These are phyloP conservation scores for Tanytarsus gracilentus DNA, from an alignment of 2,888 invertebrate species.

Conservation along the genomic window DNA sequence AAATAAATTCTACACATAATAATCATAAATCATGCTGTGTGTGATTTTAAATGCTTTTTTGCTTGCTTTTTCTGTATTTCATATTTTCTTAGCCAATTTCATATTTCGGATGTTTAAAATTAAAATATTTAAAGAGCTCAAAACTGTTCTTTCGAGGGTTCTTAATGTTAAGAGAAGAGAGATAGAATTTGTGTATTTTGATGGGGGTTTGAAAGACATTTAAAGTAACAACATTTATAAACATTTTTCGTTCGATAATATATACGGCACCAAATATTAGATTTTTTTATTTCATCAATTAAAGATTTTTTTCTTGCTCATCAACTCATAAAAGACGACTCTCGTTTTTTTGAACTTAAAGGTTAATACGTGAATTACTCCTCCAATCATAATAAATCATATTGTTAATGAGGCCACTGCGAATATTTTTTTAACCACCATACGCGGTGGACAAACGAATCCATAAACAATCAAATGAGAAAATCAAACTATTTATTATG, in stretches of 20 bases:
- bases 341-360: not conserved
- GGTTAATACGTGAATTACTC: not conserved
- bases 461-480: not conserved
- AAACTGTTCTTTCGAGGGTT: slow-evolving; percentile 29
- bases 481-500: slow-evolving; percentile 7
- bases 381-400: not conserved
- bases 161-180: not conserved
- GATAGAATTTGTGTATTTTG: not conserved
- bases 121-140: slow-evolving; percentile 33
- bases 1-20: not conserved
- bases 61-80: not conserved
- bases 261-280: slow-evolving; percentile 24
- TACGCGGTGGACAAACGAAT: not conserved
- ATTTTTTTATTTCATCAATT: too few species aligned
- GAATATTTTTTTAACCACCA: too few species aligned
- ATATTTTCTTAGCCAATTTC: not conserved
- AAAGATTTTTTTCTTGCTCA: not conserved
- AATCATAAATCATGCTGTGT: slow-evolving; percentile 32
- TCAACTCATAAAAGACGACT: not conserved
- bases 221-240: not conserved
- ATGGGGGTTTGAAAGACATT: not conserved
- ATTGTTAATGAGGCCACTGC: not conserved
- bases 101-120: not conserved
- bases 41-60: slow-evolving; percentile 25
- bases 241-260: slow-evolving; percentile 11